phyloP scores from a whole-genome alignment of 2,113 vertebrate species.

The Polypterus bichir region DNA sequence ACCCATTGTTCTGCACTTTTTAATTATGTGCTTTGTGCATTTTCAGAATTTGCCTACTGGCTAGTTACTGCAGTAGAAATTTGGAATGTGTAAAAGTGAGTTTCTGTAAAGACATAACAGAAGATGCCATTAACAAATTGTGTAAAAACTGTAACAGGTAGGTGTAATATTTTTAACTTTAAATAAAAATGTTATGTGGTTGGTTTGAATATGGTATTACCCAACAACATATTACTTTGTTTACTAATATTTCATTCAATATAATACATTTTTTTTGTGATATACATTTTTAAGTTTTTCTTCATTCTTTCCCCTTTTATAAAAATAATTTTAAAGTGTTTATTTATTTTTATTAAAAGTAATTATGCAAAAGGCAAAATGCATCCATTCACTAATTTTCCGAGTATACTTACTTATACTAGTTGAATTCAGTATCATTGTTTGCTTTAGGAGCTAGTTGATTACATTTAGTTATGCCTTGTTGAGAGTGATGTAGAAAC shows the following conservation, averaged over 20 bases:
- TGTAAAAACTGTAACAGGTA: conserved; percentile 27
- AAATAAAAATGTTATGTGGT: neutral
- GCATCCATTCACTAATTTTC: too few species aligned
- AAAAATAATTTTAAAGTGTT: neutral
- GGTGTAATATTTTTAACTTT: conserved; percentile 4
- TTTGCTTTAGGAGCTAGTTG: too few species aligned
- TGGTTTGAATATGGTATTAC: too few species aligned
- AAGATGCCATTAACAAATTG: conserved; percentile 29
- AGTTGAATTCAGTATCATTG: too few species aligned
- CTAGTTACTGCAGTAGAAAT: conserved; percentile 33
- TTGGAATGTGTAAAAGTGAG: conserved; percentile 40
- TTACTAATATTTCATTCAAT: too few species aligned
- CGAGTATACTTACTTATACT: too few species aligned
- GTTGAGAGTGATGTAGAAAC: too few species aligned
- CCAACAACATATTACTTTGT: too few species aligned
- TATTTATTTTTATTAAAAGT: neutral
- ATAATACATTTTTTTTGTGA: too few species aligned
- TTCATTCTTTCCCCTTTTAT: neutral
- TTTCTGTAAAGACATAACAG: conserved; percentile 38
- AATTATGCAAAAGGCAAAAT: too few species aligned
- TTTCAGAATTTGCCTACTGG: conserved; percentile 30
- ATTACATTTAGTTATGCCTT: too few species aligned
- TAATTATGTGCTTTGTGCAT: neutral
- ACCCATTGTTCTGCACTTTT: neutral
- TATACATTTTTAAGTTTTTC: conserved; percentile 1